Percentiles rank a stretch among this genome's conserved stretches.
phyloP scores from a whole-genome alignment of 2,888 invertebrate genomes.

The Noctua fimbriata region DNA sequence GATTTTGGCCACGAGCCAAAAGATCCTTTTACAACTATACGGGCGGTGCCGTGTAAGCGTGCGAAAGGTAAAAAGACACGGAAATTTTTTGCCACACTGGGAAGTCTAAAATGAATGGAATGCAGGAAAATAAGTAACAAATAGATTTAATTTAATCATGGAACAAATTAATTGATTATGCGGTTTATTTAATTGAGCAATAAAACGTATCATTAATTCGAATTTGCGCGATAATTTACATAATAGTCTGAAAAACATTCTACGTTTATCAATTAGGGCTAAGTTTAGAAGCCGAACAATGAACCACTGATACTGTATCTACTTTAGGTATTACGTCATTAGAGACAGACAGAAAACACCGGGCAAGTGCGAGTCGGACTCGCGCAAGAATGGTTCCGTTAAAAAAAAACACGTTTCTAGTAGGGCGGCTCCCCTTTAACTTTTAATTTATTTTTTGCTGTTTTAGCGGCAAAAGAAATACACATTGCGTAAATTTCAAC shows the following conservation, averaged over 20 bases:
- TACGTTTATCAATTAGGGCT: constrained; percentile 1
- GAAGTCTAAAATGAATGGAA: constrained; percentile 5
- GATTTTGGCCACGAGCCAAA: no score
- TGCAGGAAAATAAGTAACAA: neutral
- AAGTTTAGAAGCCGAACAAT: constrained; percentile 12
- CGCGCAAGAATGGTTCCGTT: no score
- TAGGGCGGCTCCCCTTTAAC: no score
- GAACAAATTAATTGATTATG: neutral
- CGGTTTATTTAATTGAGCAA: neutral
- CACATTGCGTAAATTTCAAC: no score
- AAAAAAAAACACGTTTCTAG: no score
- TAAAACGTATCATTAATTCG: neutral
- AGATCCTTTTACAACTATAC: no score
- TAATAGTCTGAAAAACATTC: neutral
- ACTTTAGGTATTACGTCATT: neutral
- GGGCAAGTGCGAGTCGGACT: no score
- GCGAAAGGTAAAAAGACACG: no score
- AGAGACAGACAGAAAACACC: neutral
- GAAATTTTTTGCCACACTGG: neutral
- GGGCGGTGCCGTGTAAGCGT: no score
- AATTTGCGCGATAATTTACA: neutral
- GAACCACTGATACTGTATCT: constrained; percentile 9
- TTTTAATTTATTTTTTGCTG: no score
- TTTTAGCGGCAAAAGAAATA: no score
- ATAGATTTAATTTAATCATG: neutral